Evolutionary conservation across 2,113 vertebrate genomes (phyloP).

Genomic region (Neoarius graeffei): DNA sequence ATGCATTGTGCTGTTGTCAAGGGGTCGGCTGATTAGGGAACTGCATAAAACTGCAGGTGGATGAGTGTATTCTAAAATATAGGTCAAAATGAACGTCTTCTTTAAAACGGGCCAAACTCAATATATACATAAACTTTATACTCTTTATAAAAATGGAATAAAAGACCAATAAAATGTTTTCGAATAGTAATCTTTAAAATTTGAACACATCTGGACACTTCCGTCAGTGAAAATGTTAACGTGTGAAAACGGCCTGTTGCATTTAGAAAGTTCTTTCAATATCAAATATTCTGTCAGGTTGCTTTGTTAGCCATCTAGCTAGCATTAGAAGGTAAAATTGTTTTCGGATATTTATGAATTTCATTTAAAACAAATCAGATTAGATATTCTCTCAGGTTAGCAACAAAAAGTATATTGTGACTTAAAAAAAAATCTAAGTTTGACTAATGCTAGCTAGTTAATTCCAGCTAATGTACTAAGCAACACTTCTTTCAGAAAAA

Average conservation of each 20-base stretch:
- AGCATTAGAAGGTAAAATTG: neutral
- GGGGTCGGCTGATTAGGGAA: too few relatives aligned
- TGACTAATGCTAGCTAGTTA: neutral
- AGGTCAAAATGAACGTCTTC: neutral
- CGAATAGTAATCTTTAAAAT: neutral
- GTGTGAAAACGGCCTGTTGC: neutral
- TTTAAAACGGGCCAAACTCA: neutral
- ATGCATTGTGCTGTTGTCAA: too few relatives aligned
- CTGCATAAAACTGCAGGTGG: too few relatives aligned
- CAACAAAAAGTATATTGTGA: neutral
- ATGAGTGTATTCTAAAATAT: neutral
- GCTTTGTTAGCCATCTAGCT: neutral
- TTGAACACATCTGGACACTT: neutral
- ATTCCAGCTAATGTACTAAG: neutral
- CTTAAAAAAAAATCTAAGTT: neutral
- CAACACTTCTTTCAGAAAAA: neutral
- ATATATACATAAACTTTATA: neutral
- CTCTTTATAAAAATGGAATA: neutral
- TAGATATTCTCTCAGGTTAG: neutral
- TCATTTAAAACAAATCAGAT: neutral
- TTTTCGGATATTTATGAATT: neutral
- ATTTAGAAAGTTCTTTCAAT: neutral
- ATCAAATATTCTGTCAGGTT: neutral
- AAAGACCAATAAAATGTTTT: neutral
- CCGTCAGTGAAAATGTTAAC: too few relatives aligned